A percentile compares a stretch with the other conserved stretches of the same genome.
phyloP scores from a whole-genome alignment of 2,113 vertebrate genomes.

The Brachyhypopomus gauderio region DNA sequence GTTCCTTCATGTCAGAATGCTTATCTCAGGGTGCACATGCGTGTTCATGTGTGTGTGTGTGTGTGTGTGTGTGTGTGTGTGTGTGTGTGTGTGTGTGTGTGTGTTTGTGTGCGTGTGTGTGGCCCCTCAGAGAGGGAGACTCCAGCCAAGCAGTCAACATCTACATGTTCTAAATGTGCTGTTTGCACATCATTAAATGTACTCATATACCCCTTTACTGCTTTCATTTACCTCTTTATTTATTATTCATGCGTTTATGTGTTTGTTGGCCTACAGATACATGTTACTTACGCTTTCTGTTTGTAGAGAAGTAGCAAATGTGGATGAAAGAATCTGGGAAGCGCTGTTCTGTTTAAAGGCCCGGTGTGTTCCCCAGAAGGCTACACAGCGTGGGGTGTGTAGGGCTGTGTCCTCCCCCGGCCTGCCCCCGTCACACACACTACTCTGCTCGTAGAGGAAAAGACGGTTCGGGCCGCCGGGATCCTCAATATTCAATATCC shows the following conservation, averaged over 20 bases:
- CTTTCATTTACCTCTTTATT: conserved; percentile 46
- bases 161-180: conserved; percentile 20
- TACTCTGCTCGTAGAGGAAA: conserved; percentile 44
- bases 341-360: conserved; percentile 40
- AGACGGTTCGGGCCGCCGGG: neutral
- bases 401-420: conserved; percentile 41
- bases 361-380: conserved; percentile 46
- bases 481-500: neutral
- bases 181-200: conserved; percentile 43
- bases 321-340: conserved; percentile 46
- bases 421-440: conserved; percentile 55
- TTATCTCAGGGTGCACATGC: conserved; percentile 24
- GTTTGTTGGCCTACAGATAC: conserved; percentile 55
- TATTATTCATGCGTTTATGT: conserved; percentile 53
- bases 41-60: no score
- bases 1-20: conserved; percentile 47
- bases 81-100: no score
- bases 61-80: no score
- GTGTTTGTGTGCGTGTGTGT: no score
- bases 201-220: conserved; percentile 24
- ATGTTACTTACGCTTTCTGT: conserved; percentile 55
- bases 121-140: neutral
- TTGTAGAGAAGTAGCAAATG: conserved; percentile 54
- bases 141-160: conserved; percentile 32
- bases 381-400: conserved; percentile 54